These are phyloP conservation scores for Barnardius zonarius DNA, from an alignment of 2,113 vertebrate species.

Conservation along the genomic window DNA sequence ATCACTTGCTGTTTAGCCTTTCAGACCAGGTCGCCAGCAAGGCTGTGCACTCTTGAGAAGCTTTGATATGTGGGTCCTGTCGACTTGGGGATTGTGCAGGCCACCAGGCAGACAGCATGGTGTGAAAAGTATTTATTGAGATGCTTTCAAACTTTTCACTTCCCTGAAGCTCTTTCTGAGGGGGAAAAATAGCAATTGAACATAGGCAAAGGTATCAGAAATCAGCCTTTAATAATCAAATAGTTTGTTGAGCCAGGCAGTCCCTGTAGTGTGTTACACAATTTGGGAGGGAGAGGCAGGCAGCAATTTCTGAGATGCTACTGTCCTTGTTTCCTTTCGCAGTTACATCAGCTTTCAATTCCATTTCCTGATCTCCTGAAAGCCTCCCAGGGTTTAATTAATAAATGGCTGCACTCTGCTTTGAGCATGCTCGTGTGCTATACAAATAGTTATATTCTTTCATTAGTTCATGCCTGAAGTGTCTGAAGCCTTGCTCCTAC, in stretches of 20 bases:
- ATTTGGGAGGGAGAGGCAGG: background rate
- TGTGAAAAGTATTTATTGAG: background rate
- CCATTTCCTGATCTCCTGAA: background rate
- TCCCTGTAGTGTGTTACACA: background rate
- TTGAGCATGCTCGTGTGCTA: background rate
- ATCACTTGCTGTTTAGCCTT: background rate
- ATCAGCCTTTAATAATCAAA: background rate
- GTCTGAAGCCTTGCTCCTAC: background rate
- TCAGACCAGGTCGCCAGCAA: background rate
- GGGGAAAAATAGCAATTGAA: background rate
- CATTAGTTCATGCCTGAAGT: rapidly evolving
- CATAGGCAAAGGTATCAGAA: background rate
- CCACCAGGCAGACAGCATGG: background rate
- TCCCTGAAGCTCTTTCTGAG: background rate
- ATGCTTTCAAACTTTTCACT: background rate
- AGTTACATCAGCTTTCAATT: background rate
- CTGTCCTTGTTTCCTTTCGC: background rate
- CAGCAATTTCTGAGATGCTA: background rate
- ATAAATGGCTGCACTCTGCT: background rate
- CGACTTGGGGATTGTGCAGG: background rate
- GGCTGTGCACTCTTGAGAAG: background rate
- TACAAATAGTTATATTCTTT: background rate
- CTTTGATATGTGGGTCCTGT: background rate
- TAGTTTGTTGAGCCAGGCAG: background rate
- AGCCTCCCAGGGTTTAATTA: background rate